Conservation (phyloP, 2,797 vertebrate species). For the Platyrinchus mystaceus region DNA sequence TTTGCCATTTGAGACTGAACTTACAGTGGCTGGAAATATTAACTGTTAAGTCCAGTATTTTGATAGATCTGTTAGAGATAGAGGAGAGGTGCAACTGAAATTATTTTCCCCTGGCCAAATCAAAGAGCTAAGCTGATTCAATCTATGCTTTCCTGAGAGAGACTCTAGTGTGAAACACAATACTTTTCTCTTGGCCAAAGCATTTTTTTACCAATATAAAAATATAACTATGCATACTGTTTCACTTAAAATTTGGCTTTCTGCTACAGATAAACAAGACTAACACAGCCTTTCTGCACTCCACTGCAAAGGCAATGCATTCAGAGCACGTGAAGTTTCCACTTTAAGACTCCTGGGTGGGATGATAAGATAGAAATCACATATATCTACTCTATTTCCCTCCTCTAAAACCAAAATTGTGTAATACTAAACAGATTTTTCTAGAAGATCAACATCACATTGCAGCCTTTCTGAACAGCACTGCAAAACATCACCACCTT, state of each 20-base stretch:
- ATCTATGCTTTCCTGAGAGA: neutral
- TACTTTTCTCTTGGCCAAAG: neutral
- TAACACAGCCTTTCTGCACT: neutral
- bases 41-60: neutral
- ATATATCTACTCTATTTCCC: neutral
- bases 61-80: neutral
- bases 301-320: neutral
- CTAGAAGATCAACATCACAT: neutral
- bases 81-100: neutral
- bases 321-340: neutral
- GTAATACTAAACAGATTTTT: neutral
- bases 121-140: neutral
- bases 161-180: neutral
- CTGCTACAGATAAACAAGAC: neutral
- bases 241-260: slow-evolving; percentile 24
- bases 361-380: neutral
- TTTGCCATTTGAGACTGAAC: neutral
- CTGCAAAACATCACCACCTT: neutral
- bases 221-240: neutral
- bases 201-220: neutral
- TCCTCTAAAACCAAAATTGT: neutral
- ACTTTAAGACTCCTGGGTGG: neutral
- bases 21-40: neutral
- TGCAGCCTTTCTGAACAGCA: neutral
- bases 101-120: neutral